Percentiles rank a stretch among this genome's conserved stretches.
Conservation (phyloP, 2,888 invertebrate species). For the Caenorhabditis sp. region DNA sequence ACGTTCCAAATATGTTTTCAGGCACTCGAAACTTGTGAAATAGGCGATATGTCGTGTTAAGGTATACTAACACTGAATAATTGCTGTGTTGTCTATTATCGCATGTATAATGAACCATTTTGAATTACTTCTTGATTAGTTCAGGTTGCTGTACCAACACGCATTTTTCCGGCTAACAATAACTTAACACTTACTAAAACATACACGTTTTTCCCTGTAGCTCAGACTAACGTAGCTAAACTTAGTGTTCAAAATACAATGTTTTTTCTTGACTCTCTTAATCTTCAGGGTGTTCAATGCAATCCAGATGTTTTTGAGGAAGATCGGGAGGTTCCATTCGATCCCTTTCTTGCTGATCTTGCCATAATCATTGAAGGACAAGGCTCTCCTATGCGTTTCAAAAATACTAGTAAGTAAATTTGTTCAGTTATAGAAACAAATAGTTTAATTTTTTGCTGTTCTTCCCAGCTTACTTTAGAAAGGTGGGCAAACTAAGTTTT, state of each 20-base stretch:
- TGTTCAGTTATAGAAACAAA: too few relatives aligned
- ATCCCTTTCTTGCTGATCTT: constrained; percentile 63
- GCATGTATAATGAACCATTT: constrained; percentile 24
- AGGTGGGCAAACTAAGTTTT: not conserved
- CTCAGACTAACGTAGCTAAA: too few relatives aligned
- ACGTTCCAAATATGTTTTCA: constrained; percentile 42
- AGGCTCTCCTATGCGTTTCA: constrained; percentile 43
- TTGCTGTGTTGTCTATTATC: constrained; percentile 48
- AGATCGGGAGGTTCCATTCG: constrained; percentile 53
- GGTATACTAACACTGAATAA: constrained; percentile 64
- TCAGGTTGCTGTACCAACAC: constrained; percentile 6
- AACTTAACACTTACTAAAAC: not conserved
- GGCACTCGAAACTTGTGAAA: constrained; percentile 62
- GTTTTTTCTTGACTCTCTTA: too few relatives aligned
- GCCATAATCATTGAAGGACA: constrained; percentile 48
- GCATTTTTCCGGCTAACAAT: not conserved
- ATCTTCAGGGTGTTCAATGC: constrained; percentile 60
- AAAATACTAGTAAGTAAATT: constrained; percentile 38
- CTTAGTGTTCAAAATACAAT: too few relatives aligned
- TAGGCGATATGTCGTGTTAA: constrained; percentile 69
- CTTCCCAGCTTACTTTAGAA: too few relatives aligned
- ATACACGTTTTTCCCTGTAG: not conserved
- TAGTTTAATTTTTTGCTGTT: too few relatives aligned
- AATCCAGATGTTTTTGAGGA: constrained; percentile 53
- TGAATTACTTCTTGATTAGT: constrained; percentile 4